These are phyloP conservation scores for Rutpela maculata DNA, from an alignment of 2,888 invertebrate genomes.

Conservation along the genomic window DNA sequence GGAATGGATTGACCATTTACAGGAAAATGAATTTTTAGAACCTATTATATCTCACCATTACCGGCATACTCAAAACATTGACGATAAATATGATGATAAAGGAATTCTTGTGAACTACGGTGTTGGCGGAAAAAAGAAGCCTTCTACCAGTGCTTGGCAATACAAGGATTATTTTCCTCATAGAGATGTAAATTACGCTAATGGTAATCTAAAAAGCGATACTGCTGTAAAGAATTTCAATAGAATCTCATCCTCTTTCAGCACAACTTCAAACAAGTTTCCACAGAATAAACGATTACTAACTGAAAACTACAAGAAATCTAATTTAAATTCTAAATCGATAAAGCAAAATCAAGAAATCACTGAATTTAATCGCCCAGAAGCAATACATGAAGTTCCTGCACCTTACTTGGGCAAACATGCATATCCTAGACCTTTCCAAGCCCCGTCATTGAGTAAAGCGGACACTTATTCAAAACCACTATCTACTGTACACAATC, in stretches of 20 bases:
- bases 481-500: background rate
- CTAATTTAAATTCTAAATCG: background rate
- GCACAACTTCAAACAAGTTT: background rate
- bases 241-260: background rate
- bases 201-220: slow-evolving; percentile 12
- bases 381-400: slow-evolving; percentile 36
- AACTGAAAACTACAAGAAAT: background rate
- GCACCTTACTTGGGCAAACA: slow-evolving; percentile 27
- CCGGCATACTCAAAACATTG: background rate
- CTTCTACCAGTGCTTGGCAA: background rate
- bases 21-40: slow-evolving; percentile 13
- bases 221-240: background rate
- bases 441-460: background rate
- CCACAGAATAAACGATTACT: background rate
- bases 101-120: background rate
- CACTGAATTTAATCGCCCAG: slow-evolving; percentile 17
- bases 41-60: slow-evolving; percentile 14
- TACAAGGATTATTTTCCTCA: background rate
- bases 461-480: background rate
- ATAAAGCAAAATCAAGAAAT: slow-evolving; percentile 15
- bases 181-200: background rate
- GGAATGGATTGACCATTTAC: background rate
- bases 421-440: background rate
- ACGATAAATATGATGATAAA: slow-evolving; percentile 11
- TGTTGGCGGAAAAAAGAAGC: background rate